A percentile compares a stretch with the other conserved stretches of the same genome.
Conservation (phyloP, 2,113 vertebrate species). For the Clarias batrachus region DNA sequence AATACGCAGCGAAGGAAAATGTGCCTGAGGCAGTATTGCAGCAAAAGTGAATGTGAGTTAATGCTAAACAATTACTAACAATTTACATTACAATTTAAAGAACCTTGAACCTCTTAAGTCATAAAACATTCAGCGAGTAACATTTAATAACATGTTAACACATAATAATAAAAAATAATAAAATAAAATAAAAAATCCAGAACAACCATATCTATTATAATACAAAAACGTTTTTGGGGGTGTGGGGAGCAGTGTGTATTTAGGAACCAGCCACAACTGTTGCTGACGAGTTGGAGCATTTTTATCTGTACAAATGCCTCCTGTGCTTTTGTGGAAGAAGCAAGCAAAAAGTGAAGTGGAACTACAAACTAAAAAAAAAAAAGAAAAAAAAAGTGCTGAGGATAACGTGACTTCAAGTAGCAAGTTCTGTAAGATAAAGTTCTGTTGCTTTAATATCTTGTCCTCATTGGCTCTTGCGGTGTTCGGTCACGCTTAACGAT, state of each 20-base stretch:
- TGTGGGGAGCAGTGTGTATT: constrained; percentile 47
- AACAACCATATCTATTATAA: constrained; percentile 57
- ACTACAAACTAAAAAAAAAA: constrained; percentile 35
- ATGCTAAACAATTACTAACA: constrained; percentile 71
- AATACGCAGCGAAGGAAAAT: not conserved
- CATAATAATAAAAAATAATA: not conserved
- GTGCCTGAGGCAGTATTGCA: not conserved
- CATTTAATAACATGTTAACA: not conserved
- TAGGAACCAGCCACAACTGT: constrained; percentile 48
- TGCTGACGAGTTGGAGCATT: constrained; percentile 23
- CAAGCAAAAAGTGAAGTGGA: constrained; percentile 17
- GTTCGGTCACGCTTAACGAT: constrained; percentile 60
- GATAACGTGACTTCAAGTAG: constrained; percentile 82
- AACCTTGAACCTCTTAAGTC: constrained; percentile 45
- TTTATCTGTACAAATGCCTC: not conserved
- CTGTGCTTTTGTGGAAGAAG: constrained; percentile 32
- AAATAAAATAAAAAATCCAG: constrained; percentile 17
- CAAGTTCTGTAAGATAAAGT: constrained; percentile 63
- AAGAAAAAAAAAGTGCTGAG: constrained; percentile 76
- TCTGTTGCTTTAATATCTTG: constrained; percentile 38
- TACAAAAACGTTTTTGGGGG: constrained; percentile 58
- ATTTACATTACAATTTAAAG: constrained; percentile 56
- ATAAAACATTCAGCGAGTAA: constrained; percentile 39
- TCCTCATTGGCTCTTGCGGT: constrained; percentile 67
- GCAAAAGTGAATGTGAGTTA: constrained; percentile 57